These are phyloP conservation scores for Chymomyza costata DNA, from an alignment of 1,140 invertebrate species.

Conservation along the genomic window DNA sequence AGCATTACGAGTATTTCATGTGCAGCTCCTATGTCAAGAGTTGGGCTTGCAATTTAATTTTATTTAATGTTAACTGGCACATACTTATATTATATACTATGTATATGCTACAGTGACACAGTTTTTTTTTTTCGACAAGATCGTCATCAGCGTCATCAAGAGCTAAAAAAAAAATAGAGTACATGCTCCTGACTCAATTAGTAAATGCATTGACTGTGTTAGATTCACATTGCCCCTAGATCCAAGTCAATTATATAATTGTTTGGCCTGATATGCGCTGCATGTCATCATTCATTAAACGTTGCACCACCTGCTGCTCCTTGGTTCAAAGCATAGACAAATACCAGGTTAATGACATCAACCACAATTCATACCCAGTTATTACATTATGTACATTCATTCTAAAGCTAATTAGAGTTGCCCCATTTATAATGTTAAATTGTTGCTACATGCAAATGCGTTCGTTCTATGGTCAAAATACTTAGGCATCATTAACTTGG, in stretches of 20 bases:
- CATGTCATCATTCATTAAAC: conserved; percentile 35
- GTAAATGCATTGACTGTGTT: conserved; percentile 46
- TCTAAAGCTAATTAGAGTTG: conserved; percentile 20
- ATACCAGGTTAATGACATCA: conserved; percentile 7
- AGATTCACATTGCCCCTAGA: not conserved
- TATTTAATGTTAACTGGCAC: conserved; percentile 54
- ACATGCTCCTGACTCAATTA: conserved; percentile 45
- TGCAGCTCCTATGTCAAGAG: conserved; percentile 16
- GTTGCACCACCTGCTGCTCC: conserved; percentile 26
- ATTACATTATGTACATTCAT: conserved; percentile 22
- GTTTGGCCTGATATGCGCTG: conserved; percentile 19
- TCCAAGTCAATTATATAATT: conserved; percentile 61
- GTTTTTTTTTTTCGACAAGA: conserved; percentile 3
- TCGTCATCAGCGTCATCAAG: conserved; percentile 23
- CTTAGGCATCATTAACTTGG: not conserved
- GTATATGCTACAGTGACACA: conserved; percentile 12
- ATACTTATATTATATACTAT: conserved; percentile 17
- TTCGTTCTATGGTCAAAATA: too few species aligned
- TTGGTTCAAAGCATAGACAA: conserved; percentile 13
- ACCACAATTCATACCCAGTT: conserved; percentile 3
- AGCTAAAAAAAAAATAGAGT: conserved; percentile 8
- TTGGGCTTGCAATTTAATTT: conserved; percentile 48
- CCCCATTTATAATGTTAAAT: conserved; percentile 14
- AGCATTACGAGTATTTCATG: conserved; percentile 15
- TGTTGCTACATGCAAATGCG: conserved; percentile 39